phyloP scores from a whole-genome alignment of 2,113 vertebrate genomes.

The Archilochus colubris region DNA sequence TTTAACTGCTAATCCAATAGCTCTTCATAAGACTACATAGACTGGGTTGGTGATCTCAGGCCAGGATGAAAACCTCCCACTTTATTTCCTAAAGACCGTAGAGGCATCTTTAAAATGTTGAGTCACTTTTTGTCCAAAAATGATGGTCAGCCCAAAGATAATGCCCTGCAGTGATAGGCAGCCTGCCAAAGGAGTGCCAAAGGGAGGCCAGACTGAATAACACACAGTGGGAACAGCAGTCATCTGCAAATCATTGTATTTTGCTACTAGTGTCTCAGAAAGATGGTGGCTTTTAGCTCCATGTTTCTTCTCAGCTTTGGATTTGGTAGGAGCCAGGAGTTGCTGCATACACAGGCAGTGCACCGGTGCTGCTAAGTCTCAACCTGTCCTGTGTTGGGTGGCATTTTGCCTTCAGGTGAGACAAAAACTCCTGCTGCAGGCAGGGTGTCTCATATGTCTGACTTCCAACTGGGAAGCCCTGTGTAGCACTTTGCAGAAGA shows the following conservation, averaged over 20 bases:
- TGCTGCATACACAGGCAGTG: not conserved
- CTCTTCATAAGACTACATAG: not conserved
- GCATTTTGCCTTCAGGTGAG: not conserved
- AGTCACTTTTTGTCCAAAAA: not conserved
- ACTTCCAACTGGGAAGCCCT: not conserved
- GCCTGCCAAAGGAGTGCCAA: not conserved
- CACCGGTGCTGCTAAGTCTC: not conserved
- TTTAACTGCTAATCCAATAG: not conserved
- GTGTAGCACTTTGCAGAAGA: not conserved
- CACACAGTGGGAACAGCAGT: not conserved
- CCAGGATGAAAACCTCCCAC: not conserved
- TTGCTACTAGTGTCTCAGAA: fast-evolving
- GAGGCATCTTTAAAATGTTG: not conserved
- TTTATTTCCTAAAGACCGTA: not conserved
- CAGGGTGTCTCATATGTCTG: not conserved
- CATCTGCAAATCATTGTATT: not conserved
- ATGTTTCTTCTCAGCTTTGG: not conserved
- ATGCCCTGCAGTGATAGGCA: not conserved
- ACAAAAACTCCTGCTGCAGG: not conserved
- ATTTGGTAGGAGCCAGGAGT: not conserved
- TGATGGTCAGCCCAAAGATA: not conserved
- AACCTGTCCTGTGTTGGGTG: not conserved
- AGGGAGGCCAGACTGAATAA: not conserved
- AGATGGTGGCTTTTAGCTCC: not conserved
- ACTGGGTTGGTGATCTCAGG: not conserved